Percentiles rank a stretch among this genome's conserved stretches.
Evolutionary conservation across 2,113 vertebrate genomes (phyloP).

Genomic region (Pleuronectes platessa): DNA sequence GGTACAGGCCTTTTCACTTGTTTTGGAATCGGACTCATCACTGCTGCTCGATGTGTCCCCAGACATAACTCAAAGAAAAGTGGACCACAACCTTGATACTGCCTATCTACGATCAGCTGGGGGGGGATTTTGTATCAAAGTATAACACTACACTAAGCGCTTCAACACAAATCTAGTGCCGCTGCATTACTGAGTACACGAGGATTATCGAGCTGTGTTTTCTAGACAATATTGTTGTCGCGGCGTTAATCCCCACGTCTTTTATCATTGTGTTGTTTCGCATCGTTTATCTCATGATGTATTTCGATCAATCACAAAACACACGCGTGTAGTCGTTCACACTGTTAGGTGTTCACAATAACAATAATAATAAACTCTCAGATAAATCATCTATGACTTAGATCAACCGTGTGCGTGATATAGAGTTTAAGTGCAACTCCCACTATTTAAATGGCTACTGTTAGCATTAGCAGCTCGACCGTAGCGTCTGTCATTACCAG

Average conservation of each 20-base stretch:
- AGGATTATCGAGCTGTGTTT: conserved; percentile 55
- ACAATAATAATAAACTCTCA: background rate
- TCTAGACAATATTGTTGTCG: conserved; percentile 47
- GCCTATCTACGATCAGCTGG: background rate
- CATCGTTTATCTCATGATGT: conserved; percentile 48
- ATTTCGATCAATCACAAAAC: conserved; percentile 4
- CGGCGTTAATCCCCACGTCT: conserved; percentile 59
- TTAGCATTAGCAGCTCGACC: conserved; percentile 58
- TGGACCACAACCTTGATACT: conserved; percentile 8
- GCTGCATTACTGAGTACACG: conserved; percentile 7
- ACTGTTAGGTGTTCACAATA: background rate
- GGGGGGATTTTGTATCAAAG: background rate
- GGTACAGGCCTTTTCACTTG: conserved; percentile 75
- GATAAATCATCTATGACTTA: background rate
- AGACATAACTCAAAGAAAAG: conserved; percentile 71
- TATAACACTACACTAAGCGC: conserved; percentile 1
- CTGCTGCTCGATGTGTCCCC: conserved; percentile 81
- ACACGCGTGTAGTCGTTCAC: background rate
- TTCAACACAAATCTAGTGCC: conserved; percentile 5
- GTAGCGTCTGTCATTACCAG: conserved; percentile 32
- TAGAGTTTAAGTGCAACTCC: background rate
- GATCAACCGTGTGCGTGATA: background rate
- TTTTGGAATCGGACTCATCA: conserved; percentile 81
- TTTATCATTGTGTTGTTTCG: conserved; percentile 65
- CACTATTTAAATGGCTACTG: conserved; percentile 32